Base-by-base conservation (phyloP, 2,113 vertebrate genomes). In the Amphiprion percula region DNA sequence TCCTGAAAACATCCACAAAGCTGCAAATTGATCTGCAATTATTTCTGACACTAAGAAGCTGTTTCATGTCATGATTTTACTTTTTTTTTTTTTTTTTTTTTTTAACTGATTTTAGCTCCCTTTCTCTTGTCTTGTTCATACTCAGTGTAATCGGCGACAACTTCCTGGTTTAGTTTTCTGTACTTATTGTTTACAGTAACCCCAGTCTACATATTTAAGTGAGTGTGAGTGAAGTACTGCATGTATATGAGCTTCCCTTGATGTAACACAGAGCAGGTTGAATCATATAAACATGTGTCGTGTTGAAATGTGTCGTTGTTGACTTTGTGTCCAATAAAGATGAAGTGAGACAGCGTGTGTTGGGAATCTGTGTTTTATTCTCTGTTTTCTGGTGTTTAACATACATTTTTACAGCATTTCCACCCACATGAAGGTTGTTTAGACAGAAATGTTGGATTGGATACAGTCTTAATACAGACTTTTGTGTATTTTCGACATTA, bases 311-410 rank as follows among this genome's bases (percentile, higher is more conserved):
- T 86, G 58, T 66, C 9, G 33, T 37, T 37, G 63, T 68, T 74
- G 60, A 69, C 10, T 49, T 68, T 79, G 41, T 88, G 83, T 82
- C 62, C 46, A 92, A 88, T 92, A 90, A 92, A 92, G 49, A 62
- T 64, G 14, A 56, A 70, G 76, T 50, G 10, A 60, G 49, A 69
- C 23, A 0, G 11, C 1, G 1, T 15, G 44, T 54, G 26, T 72
- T 5, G 7, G 12, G 26, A 23, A n/a, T 50, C 17, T 50, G 49
- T 50, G 49, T 50, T 50, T 50, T 19, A 50, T 50, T 19, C 49
- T 9, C 44, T 15, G 2, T 3, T 46, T 46, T 46, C 44, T 33
- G 30, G 14, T 46, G 12, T 21, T 21, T 21, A 30, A 30, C 28
- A 3, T 30, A 30, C 30, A 30, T 15, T 33, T 30, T 5, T 33